Conservation (phyloP, 2,113 vertebrate species). For the Pedetes capensis region DNA sequence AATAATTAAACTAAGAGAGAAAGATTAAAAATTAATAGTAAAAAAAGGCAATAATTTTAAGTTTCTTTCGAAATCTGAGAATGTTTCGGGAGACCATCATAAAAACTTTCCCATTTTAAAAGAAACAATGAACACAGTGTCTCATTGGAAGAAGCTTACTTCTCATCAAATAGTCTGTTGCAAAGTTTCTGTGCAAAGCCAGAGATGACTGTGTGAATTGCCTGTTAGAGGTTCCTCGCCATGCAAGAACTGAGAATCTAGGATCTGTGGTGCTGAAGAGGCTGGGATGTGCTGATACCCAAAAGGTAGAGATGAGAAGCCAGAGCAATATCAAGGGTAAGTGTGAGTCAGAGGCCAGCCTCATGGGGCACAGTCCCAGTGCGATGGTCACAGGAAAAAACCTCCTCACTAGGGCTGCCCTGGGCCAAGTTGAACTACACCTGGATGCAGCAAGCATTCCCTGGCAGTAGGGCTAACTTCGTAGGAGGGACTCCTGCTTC, state of each 20-base stretch:
- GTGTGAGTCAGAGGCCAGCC: not conserved
- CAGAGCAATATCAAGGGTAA: not conserved
- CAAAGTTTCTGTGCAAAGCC: no score
- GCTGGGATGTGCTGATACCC: not conserved
- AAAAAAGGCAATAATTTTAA: not conserved
- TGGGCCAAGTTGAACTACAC: not conserved
- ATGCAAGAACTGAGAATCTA: not conserved
- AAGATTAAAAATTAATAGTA: not conserved
- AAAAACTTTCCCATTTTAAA: not conserved
- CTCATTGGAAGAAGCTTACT: no score
- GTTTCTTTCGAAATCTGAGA: not conserved
- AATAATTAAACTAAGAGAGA: not conserved
- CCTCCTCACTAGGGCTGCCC: no score
- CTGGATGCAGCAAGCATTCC: not conserved
- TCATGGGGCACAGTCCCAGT: not conserved
- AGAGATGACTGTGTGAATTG: no score
- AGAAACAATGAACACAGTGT: no score
- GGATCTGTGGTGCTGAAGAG: no score
- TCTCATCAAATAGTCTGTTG: no score
- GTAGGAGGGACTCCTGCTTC: no score
- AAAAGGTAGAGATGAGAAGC: not conserved
- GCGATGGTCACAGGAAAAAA: accelerated
- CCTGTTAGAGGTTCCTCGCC: no score
- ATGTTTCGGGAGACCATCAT: not conserved
- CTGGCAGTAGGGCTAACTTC: not conserved